Conservation (phyloP, 2,888 invertebrate species). For the Chrysomela aeneicollis region DNA sequence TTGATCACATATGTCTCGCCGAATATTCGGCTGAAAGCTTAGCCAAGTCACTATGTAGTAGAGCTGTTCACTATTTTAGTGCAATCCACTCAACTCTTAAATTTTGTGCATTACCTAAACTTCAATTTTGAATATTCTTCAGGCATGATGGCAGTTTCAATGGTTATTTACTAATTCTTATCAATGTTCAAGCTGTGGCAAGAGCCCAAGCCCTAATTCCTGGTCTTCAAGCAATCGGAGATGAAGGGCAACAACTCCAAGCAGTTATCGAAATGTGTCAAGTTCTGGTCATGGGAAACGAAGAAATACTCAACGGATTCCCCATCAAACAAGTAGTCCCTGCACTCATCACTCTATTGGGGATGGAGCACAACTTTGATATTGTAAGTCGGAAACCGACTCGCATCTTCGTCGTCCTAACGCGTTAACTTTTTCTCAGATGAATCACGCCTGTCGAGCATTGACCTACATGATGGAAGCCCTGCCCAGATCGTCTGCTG, state of each 20-base stretch:
- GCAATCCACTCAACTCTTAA: too few relatives aligned
- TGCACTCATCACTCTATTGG: conserved; percentile 88
- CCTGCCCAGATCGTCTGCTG: conserved; percentile 92
- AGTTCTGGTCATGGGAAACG: conserved; percentile 98
- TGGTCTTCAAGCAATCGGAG: conserved; percentile 90
- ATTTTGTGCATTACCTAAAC: too few relatives aligned
- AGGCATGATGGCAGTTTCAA: too few relatives aligned
- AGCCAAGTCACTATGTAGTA: too few relatives aligned
- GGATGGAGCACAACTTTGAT: conserved; percentile 99
- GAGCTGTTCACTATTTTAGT: too few relatives aligned
- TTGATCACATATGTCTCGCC: too few relatives aligned
- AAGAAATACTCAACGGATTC: conserved; percentile 97
- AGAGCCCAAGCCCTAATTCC: conserved; percentile 94
- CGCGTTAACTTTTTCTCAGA: conserved; percentile 67
- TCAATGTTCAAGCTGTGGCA: conserved; percentile 72
- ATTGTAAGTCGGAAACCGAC: conserved; percentile 76
- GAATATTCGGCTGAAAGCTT: too few relatives aligned
- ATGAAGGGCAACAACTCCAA: conserved; percentile 95
- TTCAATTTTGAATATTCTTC: too few relatives aligned
- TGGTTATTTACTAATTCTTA: too few relatives aligned
- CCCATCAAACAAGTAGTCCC: conserved; percentile 98
- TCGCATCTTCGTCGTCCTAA: neutral
- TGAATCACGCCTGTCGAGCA: conserved; percentile 98
- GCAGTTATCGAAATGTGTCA: conserved; percentile 99
- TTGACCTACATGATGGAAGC: conserved; percentile 99